Percentiles rank a stretch among this genome's conserved stretches.
Conservation (phyloP, 37 sponge, comb jelly and placozoan genomes). For the Haliclona indistincta region DNA sequence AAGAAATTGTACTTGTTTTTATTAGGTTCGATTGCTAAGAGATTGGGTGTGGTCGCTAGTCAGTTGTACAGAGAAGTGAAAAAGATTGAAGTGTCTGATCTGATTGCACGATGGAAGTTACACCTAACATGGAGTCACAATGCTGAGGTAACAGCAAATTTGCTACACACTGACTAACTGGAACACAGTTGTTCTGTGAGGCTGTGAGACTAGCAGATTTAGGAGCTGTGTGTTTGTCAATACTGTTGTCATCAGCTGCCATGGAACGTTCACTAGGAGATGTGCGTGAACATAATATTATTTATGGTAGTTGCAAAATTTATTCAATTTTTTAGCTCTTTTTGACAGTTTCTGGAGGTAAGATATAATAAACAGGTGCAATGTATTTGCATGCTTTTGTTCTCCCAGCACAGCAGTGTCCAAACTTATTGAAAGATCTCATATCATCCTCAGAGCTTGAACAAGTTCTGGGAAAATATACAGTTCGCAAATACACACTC, state of each 20-base stretch:
- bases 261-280: constrained; percentile 81
- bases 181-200: too few species aligned
- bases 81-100: too few species aligned
- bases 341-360: constrained; percentile 55
- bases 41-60: too few species aligned
- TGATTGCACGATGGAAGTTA: too few species aligned
- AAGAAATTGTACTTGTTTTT: too few species aligned
- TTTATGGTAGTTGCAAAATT: not conserved
- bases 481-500: constrained; percentile 43
- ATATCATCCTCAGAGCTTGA: constrained; percentile 49
- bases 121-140: too few species aligned
- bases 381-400: not conserved
- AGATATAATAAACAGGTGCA: not conserved
- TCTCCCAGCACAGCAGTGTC: constrained; percentile 38
- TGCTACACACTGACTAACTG: too few species aligned
- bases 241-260: constrained; percentile 47
- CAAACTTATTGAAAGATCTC: constrained; percentile 66
- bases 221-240: too few species aligned
- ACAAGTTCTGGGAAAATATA: constrained; percentile 30
- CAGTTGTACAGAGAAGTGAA: too few species aligned
- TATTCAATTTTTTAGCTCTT: constrained; percentile 43
- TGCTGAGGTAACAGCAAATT: too few species aligned
- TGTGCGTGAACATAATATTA: constrained; percentile 24
- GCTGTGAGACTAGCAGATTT: too few species aligned
- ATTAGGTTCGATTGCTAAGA: too few species aligned